Evolutionary conservation across 2,113 vertebrate genomes (phyloP), one percentile per base, ranked within the genome.

Genomic region (Ranitomeya imitator): DNA sequence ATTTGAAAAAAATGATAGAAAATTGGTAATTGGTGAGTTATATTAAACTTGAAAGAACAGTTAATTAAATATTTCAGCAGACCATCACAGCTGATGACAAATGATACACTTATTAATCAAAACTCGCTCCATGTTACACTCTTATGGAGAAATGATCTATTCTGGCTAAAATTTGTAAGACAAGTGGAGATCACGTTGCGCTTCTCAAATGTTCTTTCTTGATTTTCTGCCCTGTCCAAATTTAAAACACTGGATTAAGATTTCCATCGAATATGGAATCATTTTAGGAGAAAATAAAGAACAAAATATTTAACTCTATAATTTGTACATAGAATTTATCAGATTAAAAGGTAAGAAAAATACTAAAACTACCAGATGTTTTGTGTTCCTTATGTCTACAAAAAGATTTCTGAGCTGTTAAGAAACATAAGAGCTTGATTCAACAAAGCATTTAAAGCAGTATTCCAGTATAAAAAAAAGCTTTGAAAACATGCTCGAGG

Each of bases 31-130:
- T 74, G 37, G 55, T 83, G 55, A 82, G 67, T 77, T 76, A 55
- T 76, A 83, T 83, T 83, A 65, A 83, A 88, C 55, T 54, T 83
- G 87, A 88, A 77, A 55, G 80, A 78, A 84, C 55, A 63, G 65
- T 67, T 59, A 65, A 84, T 77, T 16, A 55, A 84, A 88, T 83
- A 76, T 77, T 78, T 88, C 87, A 88, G 67, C 81, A 54, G 87
- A 88, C 87, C 87, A 88, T 88, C 87, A 88, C 57, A 76, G 55
- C 31, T 16, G 59, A 88, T 83, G 87, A 71, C 73, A 84, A 88
- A 63, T 84, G 87, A 88, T 83, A 83, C 18, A 52, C 60, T 52
- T 84, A 88, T 88, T 88, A 77, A 88, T 88, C 87, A 83, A 52
- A 84, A 84, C 77, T 67, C n/a, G 15, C 10, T 21, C 45, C 11